Evolutionary conservation across 2,797 vertebrate genomes (phyloP), one percentile per base, ranked within the genome.

Genomic region (Pseudopleuronectes americanus): DNA sequence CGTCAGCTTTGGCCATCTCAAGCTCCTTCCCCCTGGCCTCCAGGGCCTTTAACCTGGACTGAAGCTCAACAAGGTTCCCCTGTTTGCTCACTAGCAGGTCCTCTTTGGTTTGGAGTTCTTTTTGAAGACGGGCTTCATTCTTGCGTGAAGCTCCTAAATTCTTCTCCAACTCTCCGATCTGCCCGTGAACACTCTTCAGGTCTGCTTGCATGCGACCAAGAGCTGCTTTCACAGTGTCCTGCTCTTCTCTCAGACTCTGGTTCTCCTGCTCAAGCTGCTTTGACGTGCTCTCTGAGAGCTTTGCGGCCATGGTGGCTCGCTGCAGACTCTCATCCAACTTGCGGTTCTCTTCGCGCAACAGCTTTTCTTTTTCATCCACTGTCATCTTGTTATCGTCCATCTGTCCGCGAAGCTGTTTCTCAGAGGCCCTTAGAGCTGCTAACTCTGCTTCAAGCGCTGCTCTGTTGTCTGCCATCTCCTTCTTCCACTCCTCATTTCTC

Each of bases 261-360:
- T 94, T 97, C 58, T 96, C 95, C 26, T 92, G 70, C 57, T 93
- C 91, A 26, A 96, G 88, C 33, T 81, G 84, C 58, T 93, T 89
- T 24, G 94, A 77, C 3, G 79, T 87, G 48, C 81, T 89, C 76
- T 96, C 94, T 0, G 93, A 92, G 26, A 90, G 76, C 68, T 95
- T 90, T 16, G 85, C 85, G n/a, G 94, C 92, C 76, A 92, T 88
- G 2, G 65, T 75, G 53, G 94, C 88, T 31, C 85, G 94, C 84
- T 96, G 96, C 53, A 92, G 85, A 69, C 93, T 94, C 90, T 96
- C 94, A 72, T 97, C 93, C 76, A 97, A 86, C 58, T 90, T 90
- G 51, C 80, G 76, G 84, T 96, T 97, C 80, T 96, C 92, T 9
- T 84, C 90, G 1, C 84, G 86, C 19, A 97, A 85, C 23, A 80